Conservation (phyloP, 2,113 vertebrate species). For the Callithrix jacchus region DNA sequence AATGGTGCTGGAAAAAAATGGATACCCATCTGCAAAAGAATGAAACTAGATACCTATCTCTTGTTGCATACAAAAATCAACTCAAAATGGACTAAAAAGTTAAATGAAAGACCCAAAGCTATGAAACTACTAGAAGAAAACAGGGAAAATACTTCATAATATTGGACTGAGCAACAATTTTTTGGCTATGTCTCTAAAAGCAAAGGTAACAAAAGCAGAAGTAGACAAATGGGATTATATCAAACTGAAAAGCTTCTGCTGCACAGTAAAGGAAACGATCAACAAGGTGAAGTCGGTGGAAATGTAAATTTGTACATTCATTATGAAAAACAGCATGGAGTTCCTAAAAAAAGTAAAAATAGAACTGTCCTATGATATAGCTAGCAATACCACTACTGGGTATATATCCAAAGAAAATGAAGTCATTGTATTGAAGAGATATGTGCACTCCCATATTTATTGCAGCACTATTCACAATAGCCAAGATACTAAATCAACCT, state of each 20-base stretch:
- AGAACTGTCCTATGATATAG: background rate
- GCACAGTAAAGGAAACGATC: background rate
- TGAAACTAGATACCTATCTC: background rate
- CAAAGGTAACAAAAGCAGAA: background rate
- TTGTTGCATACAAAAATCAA: background rate
- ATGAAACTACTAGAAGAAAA: background rate
- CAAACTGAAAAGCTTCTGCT: background rate
- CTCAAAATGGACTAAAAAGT: background rate
- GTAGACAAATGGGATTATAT: background rate
- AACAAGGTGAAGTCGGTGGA: background rate
- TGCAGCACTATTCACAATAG: background rate
- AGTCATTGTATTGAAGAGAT: background rate
- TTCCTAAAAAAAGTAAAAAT: background rate
- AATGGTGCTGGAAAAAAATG: background rate
- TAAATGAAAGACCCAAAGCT: background rate
- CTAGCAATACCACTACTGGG: background rate
- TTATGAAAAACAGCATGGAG: background rate
- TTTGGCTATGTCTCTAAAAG: background rate
- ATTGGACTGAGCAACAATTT: background rate
- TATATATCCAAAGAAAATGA: background rate
- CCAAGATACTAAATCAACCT: background rate
- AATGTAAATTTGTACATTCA: background rate
- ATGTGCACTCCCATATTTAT: background rate
- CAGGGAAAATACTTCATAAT: background rate
- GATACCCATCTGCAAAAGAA: background rate